Evolutionary conservation across 2,888 invertebrate genomes (phyloP), one percentile per base, ranked within the genome.

Genomic region (Petrophora chlorosata): DNA sequence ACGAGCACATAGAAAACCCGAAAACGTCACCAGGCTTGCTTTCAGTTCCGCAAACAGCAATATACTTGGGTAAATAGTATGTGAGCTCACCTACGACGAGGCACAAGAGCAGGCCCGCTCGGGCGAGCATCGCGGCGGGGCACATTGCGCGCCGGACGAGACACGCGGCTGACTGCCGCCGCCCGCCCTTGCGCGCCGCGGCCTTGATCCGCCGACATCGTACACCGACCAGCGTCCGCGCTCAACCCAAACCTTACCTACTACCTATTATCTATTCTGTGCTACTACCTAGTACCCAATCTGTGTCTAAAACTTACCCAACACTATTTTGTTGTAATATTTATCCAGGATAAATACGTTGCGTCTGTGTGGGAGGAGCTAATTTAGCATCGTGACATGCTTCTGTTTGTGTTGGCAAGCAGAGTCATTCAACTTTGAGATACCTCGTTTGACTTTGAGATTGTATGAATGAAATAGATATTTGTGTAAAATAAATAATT

Each of bases 31-130:
- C 3, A 14, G 13, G 3, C 10, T 22, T 13, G n/a, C n/a, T 12
- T 5, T n/a, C 5, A 22, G 13, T 10, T 34, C 12, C 7, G 16
- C 26, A 16, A 15, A 9, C 9, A 25, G 3, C 3, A 4, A 3
- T 9, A 2, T 7, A 25, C 4, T n/a, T 25, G 8, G 9, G 25
- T 25, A 10, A 25, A 10, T 25, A 9, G 10, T 9, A 12, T 9
- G 14, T 23, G 7, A 25, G 9, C 60, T 60, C 58, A 60, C 88
- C 88, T 83, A 84, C 72, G 52, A 79, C 73, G 45, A 82, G 65
- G 65, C 75, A 79, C 63, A 88, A 70, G 50, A 82, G 62, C 46
- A 84, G 59, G 56, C 63, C 35, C 39, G 55, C 47, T 25, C 46
- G 34, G 42, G 59, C 61, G 54, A 61, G 43, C 67, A 60, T 56